Evolutionary conservation across 2,113 vertebrate genomes (phyloP).

Genomic region (Rhineura floridana): DNA sequence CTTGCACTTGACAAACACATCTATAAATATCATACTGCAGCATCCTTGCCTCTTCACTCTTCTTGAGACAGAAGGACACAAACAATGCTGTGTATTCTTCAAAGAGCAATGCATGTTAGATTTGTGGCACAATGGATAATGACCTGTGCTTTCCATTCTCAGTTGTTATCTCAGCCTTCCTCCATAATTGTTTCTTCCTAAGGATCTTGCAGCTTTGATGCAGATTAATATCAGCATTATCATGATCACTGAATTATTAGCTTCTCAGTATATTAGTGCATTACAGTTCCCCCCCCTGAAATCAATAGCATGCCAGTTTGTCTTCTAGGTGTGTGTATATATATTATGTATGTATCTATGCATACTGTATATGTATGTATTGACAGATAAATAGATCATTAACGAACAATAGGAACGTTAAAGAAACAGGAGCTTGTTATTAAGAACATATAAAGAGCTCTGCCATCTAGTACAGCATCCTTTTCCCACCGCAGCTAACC

Average conservation of each 20-base stretch:
- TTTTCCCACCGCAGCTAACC: too few species aligned
- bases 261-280: not conserved
- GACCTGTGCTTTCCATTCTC: not conserved
- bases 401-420: too few species aligned
- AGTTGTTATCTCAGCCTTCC: not conserved
- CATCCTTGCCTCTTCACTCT: not conserved
- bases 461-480: too few species aligned
- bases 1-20: constrained; percentile 10
- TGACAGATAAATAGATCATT: too few species aligned
- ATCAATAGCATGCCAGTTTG: not conserved
- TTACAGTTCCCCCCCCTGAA: not conserved
- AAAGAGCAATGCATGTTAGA: not conserved
- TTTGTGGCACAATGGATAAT: not conserved
- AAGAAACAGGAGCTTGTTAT: too few species aligned
- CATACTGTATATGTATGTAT: too few species aligned
- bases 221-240: not conserved
- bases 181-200: not conserved
- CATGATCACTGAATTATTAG: not conserved
- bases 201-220: not conserved
- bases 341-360: too few species aligned
- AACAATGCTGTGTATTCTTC: not conserved
- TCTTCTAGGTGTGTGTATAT: not conserved
- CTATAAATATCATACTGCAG: not conserved
- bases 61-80: not conserved
- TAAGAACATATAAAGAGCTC: too few species aligned